These are phyloP conservation scores for Sinocyclocheilus rhinocerous DNA, from an alignment of 2,113 vertebrate species.

Conservation along the genomic window DNA sequence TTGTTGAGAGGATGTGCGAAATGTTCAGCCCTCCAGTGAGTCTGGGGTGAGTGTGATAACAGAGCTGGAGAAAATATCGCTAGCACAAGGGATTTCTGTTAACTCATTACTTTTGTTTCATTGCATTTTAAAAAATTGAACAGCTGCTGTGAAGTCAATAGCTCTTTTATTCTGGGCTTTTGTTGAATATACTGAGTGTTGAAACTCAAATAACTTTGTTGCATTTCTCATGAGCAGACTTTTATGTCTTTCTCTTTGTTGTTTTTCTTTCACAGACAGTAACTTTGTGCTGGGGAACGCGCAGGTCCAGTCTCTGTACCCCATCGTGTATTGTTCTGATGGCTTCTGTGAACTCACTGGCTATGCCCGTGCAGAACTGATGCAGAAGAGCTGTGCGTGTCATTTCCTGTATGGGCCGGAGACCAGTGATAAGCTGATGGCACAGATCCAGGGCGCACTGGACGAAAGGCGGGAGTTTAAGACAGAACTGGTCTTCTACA, in stretches of 20 bases:
- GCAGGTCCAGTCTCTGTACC: slow-evolving; percentile 82
- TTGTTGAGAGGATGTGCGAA: background rate
- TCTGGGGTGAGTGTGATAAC: background rate
- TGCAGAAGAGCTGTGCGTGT: slow-evolving; percentile 84
- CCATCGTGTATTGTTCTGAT: slow-evolving; percentile 84
- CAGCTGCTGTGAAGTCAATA: background rate
- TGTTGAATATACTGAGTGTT: background rate
- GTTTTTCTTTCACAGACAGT: slow-evolving; percentile 73
- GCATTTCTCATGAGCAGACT: background rate
- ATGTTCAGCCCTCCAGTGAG: background rate
- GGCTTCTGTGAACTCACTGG: slow-evolving; percentile 85
- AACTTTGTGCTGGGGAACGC: slow-evolving; percentile 85
- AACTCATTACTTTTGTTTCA: background rate
- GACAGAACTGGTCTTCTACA: slow-evolving; percentile 82
- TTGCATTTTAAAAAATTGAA: background rate
- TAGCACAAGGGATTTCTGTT: background rate
- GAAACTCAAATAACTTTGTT: slow-evolving; percentile 1
- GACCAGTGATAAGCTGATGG: slow-evolving; percentile 76
- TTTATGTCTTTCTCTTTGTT: slow-evolving; percentile 10
- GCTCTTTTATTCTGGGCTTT: background rate
- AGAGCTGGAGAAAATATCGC: background rate
- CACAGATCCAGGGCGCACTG: slow-evolving; percentile 79
- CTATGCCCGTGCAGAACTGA: slow-evolving; percentile 81
- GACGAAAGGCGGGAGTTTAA: slow-evolving; percentile 81
- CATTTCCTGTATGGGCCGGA: slow-evolving; percentile 82